Evolutionary conservation across 2,113 vertebrate species (phyloP), one percentile per base, ranked within the genome.

Genomic region (Abramis brama): DNA sequence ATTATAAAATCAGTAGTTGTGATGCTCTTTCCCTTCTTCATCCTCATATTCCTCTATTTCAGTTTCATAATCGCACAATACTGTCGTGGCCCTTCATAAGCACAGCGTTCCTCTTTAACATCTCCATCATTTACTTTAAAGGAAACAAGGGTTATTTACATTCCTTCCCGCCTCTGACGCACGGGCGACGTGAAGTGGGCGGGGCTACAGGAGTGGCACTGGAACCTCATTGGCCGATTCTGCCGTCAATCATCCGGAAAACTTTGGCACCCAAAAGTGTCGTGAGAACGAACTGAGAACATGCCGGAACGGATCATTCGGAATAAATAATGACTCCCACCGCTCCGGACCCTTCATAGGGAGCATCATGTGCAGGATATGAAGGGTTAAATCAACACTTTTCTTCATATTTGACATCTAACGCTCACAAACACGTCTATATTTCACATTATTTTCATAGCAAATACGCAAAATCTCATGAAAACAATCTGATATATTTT

Each of bases 1-100:
- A 93, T 94, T 93, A 94, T 92, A 95, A 94, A 94, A 94, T 95
- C 94, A 95, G 94, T 95, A 95, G 94, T 94, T 93, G 90, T 86
- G 77, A 87, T 91, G 70, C 66, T 87, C 87, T 88, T 79, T 82
- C 76, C 68, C 87, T 9, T 9, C 43, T 73, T 91, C 15, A 15
- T 52, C 13, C 2, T 43, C 86, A 79, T 64, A 76, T 88, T 45
- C 4, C 36, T n/a, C 71, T 9, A 30, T 36, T 77, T 77, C 15
- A 52, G 33, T 79, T 57, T 59, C 10, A 21, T 6, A 33, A 33
- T 12, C 47, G 52, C n/a, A 17, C 47, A 50, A 15, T 15, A 50
- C 47, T 50, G 12, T 50, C 1, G 47, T 15, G 47, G 47, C 47
- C 12, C 47, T 50, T 50, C 15, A 52, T 17, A 17, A 15, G 36